Evolutionary conservation across 2,888 invertebrate species (phyloP).

Genomic region (Sycophila texana): DNA sequence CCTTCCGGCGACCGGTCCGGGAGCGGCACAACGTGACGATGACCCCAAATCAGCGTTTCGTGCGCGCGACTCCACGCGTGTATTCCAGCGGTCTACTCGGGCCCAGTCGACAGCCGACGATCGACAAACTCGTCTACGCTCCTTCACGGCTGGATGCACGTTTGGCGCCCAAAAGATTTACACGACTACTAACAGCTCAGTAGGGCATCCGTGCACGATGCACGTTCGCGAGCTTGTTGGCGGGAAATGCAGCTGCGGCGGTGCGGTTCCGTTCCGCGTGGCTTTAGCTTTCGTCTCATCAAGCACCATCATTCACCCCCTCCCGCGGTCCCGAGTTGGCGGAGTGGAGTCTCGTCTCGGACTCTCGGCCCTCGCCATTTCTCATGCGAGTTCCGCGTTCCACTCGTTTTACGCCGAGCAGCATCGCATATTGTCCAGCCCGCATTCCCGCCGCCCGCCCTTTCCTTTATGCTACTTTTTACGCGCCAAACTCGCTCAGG

Average conservation of each 20-base stretch:
- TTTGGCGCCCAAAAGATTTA: slow-evolving; percentile 48
- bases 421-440: too few species aligned
- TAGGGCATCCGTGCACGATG: not conserved
- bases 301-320: not conserved
- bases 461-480: too few species aligned
- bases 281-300: not conserved
- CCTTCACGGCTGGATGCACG: slow-evolving; percentile 3
- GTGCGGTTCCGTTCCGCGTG: not conserved
- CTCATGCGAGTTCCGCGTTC: too few species aligned
- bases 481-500: too few species aligned
- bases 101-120: not conserved
- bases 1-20: not conserved
- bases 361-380: too few species aligned
- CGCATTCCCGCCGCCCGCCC: too few species aligned
- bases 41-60: not conserved
- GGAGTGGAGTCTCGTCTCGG: too few species aligned
- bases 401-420: too few species aligned
- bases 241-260: slow-evolving; percentile 47
- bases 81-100: not conserved
- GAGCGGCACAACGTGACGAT: not conserved
- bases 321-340: too few species aligned
- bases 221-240: slow-evolving; percentile 34
- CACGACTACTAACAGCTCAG: slow-evolving; percentile 35
- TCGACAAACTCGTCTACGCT: not conserved
- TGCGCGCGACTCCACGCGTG: not conserved